A percentile compares a stretch with the other conserved stretches of the same genome.
phyloP scores from a whole-genome alignment of 2,797 vertebrate genomes.

The Sebastes itinus region DNA sequence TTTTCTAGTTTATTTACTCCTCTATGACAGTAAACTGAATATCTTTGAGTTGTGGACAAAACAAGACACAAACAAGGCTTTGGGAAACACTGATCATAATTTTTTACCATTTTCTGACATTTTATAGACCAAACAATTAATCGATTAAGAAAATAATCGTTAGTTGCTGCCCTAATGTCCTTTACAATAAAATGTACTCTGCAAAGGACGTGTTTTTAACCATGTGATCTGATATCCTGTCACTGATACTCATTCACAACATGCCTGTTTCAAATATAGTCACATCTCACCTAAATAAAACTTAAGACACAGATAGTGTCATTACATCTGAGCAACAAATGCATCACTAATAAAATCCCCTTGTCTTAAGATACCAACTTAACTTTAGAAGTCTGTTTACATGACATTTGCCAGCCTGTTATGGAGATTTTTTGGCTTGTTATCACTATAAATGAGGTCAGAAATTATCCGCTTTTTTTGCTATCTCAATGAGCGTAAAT shows the following conservation, averaged over 20 bases:
- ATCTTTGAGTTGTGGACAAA: no score
- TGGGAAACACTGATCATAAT: no score
- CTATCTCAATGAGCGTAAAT: not conserved
- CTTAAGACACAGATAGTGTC: not conserved
- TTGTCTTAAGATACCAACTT: not conserved
- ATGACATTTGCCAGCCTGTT: not conserved
- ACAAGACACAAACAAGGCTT: no score
- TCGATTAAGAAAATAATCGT: no score
- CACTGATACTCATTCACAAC: no score
- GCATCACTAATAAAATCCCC: not conserved
- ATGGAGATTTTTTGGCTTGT: not conserved
- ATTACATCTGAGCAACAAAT: not conserved
- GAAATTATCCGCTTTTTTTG: fast-evolving
- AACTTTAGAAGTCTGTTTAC: not conserved
- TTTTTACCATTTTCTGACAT: no score
- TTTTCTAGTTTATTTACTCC: no score
- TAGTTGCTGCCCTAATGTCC: no score
- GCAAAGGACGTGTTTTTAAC: not conserved
- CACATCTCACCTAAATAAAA: no score
- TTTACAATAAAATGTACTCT: not conserved
- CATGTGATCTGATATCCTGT: not conserved
- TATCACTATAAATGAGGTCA: not conserved
- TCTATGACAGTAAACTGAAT: no score
- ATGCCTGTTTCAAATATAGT: no score
- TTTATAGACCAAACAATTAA: no score